These are phyloP conservation scores for Zingel zingel DNA, from an alignment of 2,113 vertebrate genomes.

Conservation along the genomic window DNA sequence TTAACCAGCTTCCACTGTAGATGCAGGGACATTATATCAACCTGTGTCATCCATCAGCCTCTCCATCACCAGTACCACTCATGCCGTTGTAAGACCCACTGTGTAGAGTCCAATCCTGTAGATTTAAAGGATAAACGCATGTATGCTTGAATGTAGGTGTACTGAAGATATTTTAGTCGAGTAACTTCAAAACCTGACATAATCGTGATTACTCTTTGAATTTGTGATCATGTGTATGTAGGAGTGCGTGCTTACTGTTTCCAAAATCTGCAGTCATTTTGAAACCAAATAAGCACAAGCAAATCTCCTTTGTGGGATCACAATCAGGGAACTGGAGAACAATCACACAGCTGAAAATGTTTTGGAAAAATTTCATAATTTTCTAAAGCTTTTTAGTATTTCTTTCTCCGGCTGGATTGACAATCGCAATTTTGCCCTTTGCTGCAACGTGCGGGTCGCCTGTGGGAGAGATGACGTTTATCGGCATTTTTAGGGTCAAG, in stretches of 20 bases:
- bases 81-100: conserved; percentile 20
- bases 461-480: conserved; percentile 31
- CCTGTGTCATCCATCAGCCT: conserved; percentile 41
- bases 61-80: conserved; percentile 39
- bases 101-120: conserved; percentile 54
- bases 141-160: conserved; percentile 68
- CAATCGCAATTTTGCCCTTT: conserved; percentile 71
- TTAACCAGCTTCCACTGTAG: conserved; percentile 57
- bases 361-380: conserved; percentile 34
- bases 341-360: conserved; percentile 64
- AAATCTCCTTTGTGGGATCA: conserved; percentile 59
- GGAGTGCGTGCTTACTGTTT: conserved; percentile 58
- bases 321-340: conserved; percentile 75
- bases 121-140: conserved; percentile 26
- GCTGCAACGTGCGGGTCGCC: conserved; percentile 47
- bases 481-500: conserved; percentile 42
- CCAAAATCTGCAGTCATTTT: conserved; percentile 52
- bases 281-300: conserved; percentile 77
- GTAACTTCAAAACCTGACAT: conserved; percentile 13
- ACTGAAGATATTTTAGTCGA: conserved; percentile 36
- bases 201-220: conserved; percentile 7
- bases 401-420: conserved; percentile 68
- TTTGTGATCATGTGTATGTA: conserved; percentile 41
- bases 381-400: conserved; percentile 31
- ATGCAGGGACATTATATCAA: conserved; percentile 19